Evolutionary conservation across 2,113 vertebrate species (phyloP), one percentile per base, ranked within the genome.

Genomic region (Pomatostomus ruficeps): DNA sequence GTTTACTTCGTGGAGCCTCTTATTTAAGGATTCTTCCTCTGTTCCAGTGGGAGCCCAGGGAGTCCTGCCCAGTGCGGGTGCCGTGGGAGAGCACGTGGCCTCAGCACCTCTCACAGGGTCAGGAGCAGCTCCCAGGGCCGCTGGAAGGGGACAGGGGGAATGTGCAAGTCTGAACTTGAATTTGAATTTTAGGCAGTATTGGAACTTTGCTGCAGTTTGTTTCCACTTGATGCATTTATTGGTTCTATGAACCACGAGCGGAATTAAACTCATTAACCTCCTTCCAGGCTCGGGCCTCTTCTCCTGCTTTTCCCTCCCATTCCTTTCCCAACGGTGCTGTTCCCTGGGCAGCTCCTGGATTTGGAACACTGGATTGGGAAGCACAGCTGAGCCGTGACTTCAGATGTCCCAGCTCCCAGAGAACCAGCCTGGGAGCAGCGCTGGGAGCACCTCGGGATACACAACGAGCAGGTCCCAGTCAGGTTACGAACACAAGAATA

Each of bases 181-280:
- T 74, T 73, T 36, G 79, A 95, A 89, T 72, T 95, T 80, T 85
- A 61, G 93, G 87, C 96, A 97, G 97, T 96, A 92, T 95, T 97
- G 95, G 84, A 95, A 93, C 65, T 92, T 78, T 70, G 77, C 94
- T 95, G 82, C 95, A 95, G 88, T 97, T 66, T 71, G 70, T 95
- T 97, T 95, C 55, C 94, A 96, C 89, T 68, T 68, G 73, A 54
- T 85, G 87, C 80, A 88, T 95, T 96, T 98, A 98, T 91, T 97
- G 98, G 98, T 98, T 98, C 98, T 98, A 77, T 98, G 98, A 98
- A 98, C 98, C 98, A 91, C 14, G 46, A 84, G 89, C 75, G 26
- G 96, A 97, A 98, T 98, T 97, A 98, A 98, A 98, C 79, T 97
- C 72, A 91, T 78, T 95, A 96, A 97, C 86, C 76, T 92, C 77